Conservation (phyloP, 2,113 vertebrate species). For the Bos taurus region DNA sequence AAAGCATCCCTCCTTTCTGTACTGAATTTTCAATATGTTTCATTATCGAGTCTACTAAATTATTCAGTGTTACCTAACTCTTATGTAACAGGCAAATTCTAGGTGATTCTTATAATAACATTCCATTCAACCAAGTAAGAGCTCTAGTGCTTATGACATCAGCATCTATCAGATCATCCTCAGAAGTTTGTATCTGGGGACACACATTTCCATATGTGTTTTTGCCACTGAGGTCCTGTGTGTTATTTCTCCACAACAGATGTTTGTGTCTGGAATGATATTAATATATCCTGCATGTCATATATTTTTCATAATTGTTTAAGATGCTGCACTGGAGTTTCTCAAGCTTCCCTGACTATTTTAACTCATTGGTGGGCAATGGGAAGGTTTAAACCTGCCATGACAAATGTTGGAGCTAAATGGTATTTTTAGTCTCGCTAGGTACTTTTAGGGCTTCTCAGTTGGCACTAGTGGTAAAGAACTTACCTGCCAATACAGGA, state of each 20-base stretch:
- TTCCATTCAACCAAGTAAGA: neutral
- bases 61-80: neutral
- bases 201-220: neutral
- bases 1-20: neutral
- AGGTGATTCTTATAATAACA: conserved; percentile 73
- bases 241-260: neutral
- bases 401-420: neutral
- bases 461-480: neutral
- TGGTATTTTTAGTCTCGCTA: neutral
- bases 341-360: neutral
- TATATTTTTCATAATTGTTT: conserved; percentile 4
- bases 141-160: neutral
- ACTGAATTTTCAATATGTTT: neutral
- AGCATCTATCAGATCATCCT: neutral
- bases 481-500: neutral
- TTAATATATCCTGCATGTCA: neutral
- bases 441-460: neutral
- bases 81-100: conserved; percentile 79
- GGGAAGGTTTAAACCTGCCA: neutral
- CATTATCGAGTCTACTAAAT: neutral
- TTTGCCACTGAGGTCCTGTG: neutral
- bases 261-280: neutral
- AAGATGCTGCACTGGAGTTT: neutral
- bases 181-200: neutral
- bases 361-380: neutral